Percentiles rank a stretch among this genome's conserved stretches.
Conservation (phyloP, 2,113 vertebrate genomes). For the Phainopepla nitens region DNA sequence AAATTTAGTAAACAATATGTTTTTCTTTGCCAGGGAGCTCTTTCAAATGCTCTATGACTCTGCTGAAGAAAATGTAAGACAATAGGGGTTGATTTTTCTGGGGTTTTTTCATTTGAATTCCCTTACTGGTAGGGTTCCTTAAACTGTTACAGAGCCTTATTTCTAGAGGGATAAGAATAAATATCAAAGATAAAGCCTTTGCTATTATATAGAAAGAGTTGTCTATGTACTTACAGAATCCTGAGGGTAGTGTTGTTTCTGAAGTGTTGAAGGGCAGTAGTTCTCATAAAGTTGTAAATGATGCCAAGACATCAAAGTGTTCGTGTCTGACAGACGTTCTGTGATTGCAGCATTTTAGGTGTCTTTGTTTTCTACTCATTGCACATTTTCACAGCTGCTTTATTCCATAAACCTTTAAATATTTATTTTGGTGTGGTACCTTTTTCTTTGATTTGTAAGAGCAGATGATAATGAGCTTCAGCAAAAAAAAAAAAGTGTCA, state of each 20-base stretch:
- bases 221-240: neutral
- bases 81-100: neutral
- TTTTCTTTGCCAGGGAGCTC: neutral
- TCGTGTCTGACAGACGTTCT: neutral
- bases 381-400: constrained; percentile 51
- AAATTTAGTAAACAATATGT: neutral
- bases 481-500: neutral
- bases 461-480: neutral
- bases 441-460: constrained; percentile 33
- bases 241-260: neutral
- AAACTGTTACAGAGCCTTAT: neutral
- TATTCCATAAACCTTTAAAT: constrained; percentile 36
- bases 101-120: neutral
- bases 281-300: neutral
- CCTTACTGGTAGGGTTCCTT: neutral
- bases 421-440: constrained; percentile 7
- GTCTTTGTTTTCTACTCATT: constrained; percentile 49
- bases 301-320: neutral
- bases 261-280: neutral
- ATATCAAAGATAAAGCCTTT: neutral
- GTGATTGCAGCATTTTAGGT: neutral
- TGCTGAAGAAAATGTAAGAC: neutral
- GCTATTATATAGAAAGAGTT: neutral
- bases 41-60: neutral
- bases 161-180: neutral